Evolutionary conservation across 2,113 vertebrate species (phyloP).

Genomic region (Dascyllus trimaculatus): DNA sequence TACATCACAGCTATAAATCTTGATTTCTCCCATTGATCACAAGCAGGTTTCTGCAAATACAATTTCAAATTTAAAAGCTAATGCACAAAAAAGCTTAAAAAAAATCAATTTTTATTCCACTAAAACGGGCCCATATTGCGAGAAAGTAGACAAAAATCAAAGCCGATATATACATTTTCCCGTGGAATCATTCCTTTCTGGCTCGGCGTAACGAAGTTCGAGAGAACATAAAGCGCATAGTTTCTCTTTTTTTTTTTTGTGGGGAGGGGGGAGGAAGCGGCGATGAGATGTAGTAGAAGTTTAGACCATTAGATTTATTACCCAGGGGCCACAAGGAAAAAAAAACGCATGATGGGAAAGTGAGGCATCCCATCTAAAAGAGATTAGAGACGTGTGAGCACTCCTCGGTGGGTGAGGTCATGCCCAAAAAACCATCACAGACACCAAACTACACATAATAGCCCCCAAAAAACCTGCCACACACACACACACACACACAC

Average conservation of each 20-base stretch:
- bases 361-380: conserved; percentile 83
- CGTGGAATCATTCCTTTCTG: conserved; percentile 85
- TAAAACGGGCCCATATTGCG: conserved; percentile 83
- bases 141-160: conserved; percentile 88
- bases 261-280: conserved; percentile 46
- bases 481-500: background rate
- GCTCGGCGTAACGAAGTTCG: conserved; percentile 80
- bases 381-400: conserved; percentile 83
- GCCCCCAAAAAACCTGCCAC: conserved; percentile 26
- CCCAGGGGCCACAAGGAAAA: conserved; percentile 77
- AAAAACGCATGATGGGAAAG: conserved; percentile 75
- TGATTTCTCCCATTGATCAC: conserved; percentile 87
- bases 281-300: conserved; percentile 82
- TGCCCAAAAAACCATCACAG: conserved; percentile 63
- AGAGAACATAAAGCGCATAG: conserved; percentile 82
- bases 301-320: conserved; percentile 86
- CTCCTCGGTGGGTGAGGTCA: conserved; percentile 82
- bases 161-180: conserved; percentile 88
- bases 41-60: conserved; percentile 86
- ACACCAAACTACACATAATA: conserved; percentile 60
- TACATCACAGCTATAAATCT: conserved; percentile 86
- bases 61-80: conserved; percentile 88
- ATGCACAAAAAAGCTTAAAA: conserved; percentile 89
- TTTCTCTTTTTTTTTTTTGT: conserved; percentile 63
- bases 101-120: conserved; percentile 89